Percentiles rank a stretch among this genome's conserved stretches.
Evolutionary conservation across 2,113 vertebrate species (phyloP).

Genomic region (Eubucco bourcierii): DNA sequence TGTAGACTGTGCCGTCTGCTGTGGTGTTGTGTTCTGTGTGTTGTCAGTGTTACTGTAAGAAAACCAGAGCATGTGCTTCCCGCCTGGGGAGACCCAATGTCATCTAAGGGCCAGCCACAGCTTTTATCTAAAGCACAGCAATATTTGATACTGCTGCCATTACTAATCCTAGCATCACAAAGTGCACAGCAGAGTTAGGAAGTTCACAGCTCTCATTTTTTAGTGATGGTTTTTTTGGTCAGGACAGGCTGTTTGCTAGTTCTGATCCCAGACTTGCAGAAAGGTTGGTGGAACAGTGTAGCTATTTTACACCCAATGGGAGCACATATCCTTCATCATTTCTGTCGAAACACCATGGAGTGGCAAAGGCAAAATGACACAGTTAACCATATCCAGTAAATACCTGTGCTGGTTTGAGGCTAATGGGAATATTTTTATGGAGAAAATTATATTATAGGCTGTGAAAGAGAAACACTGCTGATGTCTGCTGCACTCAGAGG

Average conservation of each 20-base stretch:
- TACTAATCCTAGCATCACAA: constrained; percentile 71
- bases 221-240: constrained; percentile 15
- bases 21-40: constrained; percentile 52
- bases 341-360: not conserved
- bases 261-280: not conserved
- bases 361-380: constrained; percentile 7
- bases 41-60: constrained; percentile 71
- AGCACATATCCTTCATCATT: not conserved
- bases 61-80: constrained; percentile 71
- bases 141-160: constrained; percentile 57
- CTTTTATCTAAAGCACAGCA: constrained; percentile 47
- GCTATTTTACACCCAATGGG: not conserved
- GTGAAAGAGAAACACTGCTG: too few species aligned
- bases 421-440: too few species aligned
- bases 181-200: constrained; percentile 42
- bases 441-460: too few species aligned
- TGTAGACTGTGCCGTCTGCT: constrained; percentile 52
- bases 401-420: too few species aligned
- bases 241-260: not conserved
- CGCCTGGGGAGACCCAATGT: constrained; percentile 68
- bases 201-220: constrained; percentile 31
- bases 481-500: too few species aligned
- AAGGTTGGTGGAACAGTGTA: not conserved
- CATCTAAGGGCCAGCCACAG: constrained; percentile 73
- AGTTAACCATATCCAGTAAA: not conserved